Conservation (phyloP, 2,888 invertebrate species). For the Scelioninae gen. 1 region DNA sequence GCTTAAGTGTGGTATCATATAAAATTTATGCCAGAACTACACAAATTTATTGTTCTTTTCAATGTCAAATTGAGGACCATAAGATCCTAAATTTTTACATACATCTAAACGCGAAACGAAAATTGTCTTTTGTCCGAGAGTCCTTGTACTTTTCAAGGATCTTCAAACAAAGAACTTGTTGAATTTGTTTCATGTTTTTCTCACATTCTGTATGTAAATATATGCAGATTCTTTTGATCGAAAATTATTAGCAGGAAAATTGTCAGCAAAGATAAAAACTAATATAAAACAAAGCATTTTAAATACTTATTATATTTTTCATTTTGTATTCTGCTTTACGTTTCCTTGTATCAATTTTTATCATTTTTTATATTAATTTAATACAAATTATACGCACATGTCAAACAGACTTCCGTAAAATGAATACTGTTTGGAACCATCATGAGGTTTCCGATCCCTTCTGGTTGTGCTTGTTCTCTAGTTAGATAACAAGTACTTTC, state of each 20-base stretch:
- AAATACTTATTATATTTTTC: too few relatives aligned
- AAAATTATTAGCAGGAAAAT: too few relatives aligned
- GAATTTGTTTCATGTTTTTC: too few relatives aligned
- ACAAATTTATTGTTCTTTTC: slow-evolving; percentile 19
- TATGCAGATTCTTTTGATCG: too few relatives aligned
- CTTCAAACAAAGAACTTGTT: background rate
- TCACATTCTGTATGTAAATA: too few relatives aligned
- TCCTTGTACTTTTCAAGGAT: background rate
- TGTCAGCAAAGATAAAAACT: too few relatives aligned
- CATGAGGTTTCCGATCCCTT: slow-evolving; percentile 95
- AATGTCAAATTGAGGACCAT: slow-evolving; percentile 15
- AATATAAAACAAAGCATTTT: too few relatives aligned
- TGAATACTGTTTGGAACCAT: slow-evolving; percentile 95
- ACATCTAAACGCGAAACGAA: background rate
- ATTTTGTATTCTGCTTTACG: too few relatives aligned
- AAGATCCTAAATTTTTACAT: slow-evolving; percentile 8
- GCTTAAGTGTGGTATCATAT: slow-evolving; percentile 8
- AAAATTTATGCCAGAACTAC: slow-evolving; percentile 15
- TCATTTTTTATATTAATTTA: background rate
- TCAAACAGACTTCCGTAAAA: slow-evolving; percentile 94
- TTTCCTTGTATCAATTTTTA: too few relatives aligned
- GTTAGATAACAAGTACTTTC: slow-evolving; percentile 95
- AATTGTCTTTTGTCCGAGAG: slow-evolving; percentile 1
- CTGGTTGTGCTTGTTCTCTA: slow-evolving; percentile 93
- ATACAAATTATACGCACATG: slow-evolving; percentile 88